Base-by-base conservation (phyloP, 2,797 vertebrate species). In the Siniperca obscura region DNA sequence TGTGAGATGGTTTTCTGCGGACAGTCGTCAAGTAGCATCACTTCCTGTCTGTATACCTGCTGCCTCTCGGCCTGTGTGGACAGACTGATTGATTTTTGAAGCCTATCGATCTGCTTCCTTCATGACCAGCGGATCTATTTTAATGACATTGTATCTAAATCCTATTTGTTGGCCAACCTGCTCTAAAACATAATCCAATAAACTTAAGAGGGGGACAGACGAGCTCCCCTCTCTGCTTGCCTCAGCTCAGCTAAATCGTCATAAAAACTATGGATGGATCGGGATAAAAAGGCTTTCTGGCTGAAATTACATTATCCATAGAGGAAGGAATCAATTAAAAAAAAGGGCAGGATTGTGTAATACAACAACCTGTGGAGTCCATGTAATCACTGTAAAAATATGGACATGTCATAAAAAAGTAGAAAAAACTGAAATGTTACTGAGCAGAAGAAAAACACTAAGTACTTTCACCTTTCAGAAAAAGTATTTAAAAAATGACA, bases 101-200 rank as follows among this genome's bases (percentile, higher is more conserved):
- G 78, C 67, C 70, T 13, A 94, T 94, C 64, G 91, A 94, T 92
- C 85, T 2, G 78, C 84, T 92, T 90, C 83, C 86, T 91, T 92
- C 80, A 84, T 72, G 25, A 88, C 83, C 64, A 66, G 84, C 87
- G 84, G 90, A 94, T 94, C 93, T 85, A 92, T 94, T 89, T 89
- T 94, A 94, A 94, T 90, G 84, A 89, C 92, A 92, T 94, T 94
- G 87, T 80, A 91, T 92, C 88, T 88, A 89, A 94, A 94, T 94
- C 91, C 83, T 90, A 89, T 94, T 94, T 93, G 89, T 90, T 91
- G 89, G 86, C 89, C 83, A 87, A 92, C 89, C 87, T 84, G 83
- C 91, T 90, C 89, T 91, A 70, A 87, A 93, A 93, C 91, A 74
- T 93, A 94, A 94, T 90, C 81, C 89, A 93, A 94, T 94, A 92